These are phyloP conservation scores for Myotis daubentonii DNA, from an alignment of 2,797 vertebrate species.

Conservation along the genomic window DNA sequence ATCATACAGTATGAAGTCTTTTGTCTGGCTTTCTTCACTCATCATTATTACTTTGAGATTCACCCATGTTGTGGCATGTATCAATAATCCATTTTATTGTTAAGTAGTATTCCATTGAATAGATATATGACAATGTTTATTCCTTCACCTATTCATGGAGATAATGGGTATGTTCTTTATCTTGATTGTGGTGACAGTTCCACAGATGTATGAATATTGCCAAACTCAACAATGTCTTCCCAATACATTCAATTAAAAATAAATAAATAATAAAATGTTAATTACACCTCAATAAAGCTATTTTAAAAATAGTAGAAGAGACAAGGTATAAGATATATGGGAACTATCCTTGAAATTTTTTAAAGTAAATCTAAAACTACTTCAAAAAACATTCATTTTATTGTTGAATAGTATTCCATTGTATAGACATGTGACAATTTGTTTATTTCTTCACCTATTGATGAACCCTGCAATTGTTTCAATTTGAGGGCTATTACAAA, in stretches of 20 bases:
- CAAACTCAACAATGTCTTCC: not conserved
- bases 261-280: not conserved
- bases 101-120: not conserved
- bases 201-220: not conserved
- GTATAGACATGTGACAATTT: not conserved
- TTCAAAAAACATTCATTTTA: not conserved
- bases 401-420: not conserved
- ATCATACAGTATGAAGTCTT: not conserved
- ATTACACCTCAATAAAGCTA: not conserved
- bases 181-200: not conserved
- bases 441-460: not conserved
- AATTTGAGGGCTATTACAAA: not conserved
- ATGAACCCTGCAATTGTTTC: not conserved
- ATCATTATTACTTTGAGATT: constrained; percentile 36
- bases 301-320: not conserved
- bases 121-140: not conserved
- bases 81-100: not conserved
- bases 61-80: not conserved
- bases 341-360: not conserved
- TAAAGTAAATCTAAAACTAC: constrained; percentile 1
- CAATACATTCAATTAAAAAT: not conserved
- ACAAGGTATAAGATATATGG: not conserved
- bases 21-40: not conserved
- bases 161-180: not conserved
- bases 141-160: not conserved